Evolutionary conservation across 2,888 invertebrate genomes (phyloP).

Genomic region (Pristionchus japonicus): DNA sequence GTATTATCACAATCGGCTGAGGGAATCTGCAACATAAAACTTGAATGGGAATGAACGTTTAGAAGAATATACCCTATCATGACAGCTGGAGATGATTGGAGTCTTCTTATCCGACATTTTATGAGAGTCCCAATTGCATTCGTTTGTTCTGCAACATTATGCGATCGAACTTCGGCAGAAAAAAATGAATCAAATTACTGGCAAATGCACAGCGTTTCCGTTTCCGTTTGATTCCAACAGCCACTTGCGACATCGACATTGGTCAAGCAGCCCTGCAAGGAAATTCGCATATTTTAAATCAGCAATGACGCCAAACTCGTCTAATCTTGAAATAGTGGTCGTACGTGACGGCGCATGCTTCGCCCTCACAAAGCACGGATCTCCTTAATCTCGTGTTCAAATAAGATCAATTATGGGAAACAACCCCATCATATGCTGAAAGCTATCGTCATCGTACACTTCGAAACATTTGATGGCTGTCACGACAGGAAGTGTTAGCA

Average conservation of each 20-base stretch:
- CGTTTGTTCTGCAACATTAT: too few relatives aligned
- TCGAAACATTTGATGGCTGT: not conserved
- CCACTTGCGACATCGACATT: not conserved
- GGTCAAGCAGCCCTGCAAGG: not conserved
- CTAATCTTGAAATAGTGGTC: not conserved
- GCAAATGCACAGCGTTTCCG: not conserved
- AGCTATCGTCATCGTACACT: not conserved
- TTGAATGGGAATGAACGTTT: not conserved
- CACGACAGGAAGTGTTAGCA: not conserved
- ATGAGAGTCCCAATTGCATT: too few relatives aligned
- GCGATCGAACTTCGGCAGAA: too few relatives aligned
- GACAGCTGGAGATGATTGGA: too few relatives aligned
- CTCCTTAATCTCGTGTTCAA: too few relatives aligned
- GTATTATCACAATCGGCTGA: not conserved
- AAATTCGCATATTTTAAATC: too few relatives aligned
- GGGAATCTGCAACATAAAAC: not conserved
- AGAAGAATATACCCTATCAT: too few relatives aligned
- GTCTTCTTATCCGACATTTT: too few relatives aligned
- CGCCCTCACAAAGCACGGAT: not conserved
- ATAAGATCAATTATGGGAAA: too few relatives aligned
- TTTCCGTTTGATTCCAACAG: not conserved
- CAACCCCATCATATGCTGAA: too few relatives aligned
- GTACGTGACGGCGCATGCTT: not conserved
- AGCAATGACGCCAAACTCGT: not conserved
- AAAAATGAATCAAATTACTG: too few relatives aligned